These are phyloP conservation scores for Agriopis aurantiaria DNA, from an alignment of 2,888 invertebrate genomes.

Conservation along the genomic window DNA sequence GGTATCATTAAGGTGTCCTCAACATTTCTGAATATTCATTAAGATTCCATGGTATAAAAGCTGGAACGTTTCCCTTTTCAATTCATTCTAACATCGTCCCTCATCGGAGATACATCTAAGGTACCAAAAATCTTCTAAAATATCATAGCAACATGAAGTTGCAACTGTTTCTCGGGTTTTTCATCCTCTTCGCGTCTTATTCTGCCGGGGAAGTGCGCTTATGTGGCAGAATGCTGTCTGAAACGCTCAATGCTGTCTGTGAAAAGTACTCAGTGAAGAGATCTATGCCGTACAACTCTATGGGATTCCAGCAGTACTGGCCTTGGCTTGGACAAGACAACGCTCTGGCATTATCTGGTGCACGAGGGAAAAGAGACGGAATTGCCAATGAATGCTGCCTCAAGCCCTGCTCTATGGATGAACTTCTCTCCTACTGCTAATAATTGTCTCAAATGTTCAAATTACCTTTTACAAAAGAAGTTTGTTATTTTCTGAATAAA, in stretches of 20 bases:
- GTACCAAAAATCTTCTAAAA: background rate
- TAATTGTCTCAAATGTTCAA: background rate
- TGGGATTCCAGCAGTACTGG: slow-evolving; percentile 30
- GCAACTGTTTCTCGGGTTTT: slow-evolving; percentile 29
- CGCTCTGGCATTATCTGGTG: slow-evolving; percentile 25
- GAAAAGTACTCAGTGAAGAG: slow-evolving; percentile 29
- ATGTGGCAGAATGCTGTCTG: slow-evolving; percentile 37
- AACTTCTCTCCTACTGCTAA: slow-evolving; percentile 34
- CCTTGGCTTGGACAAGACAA: slow-evolving; percentile 36
- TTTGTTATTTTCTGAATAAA: slow-evolving; percentile 1
- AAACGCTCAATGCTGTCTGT: slow-evolving; percentile 32
- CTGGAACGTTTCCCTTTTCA: background rate
- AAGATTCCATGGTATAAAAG: slow-evolving; percentile 34
- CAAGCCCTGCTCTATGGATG: slow-evolving; percentile 35
- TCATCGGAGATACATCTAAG: slow-evolving; percentile 27
- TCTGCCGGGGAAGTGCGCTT: slow-evolving; percentile 23
- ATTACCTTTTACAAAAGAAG: background rate
- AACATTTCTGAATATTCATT: slow-evolving; percentile 41
- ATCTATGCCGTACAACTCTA: slow-evolving; percentile 27
- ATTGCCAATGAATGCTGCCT: slow-evolving; percentile 41
- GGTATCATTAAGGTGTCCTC: slow-evolving; percentile 36
- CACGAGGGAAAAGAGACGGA: slow-evolving; percentile 36
- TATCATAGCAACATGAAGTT: slow-evolving; percentile 32
- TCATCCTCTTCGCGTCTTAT: slow-evolving; percentile 12
- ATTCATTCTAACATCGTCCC: slow-evolving; percentile 35